A percentile compares a stretch with the other conserved stretches of the same genome.
phyloP scores from a whole-genome alignment of 2,113 vertebrate genomes.

The Panthera leo region DNA sequence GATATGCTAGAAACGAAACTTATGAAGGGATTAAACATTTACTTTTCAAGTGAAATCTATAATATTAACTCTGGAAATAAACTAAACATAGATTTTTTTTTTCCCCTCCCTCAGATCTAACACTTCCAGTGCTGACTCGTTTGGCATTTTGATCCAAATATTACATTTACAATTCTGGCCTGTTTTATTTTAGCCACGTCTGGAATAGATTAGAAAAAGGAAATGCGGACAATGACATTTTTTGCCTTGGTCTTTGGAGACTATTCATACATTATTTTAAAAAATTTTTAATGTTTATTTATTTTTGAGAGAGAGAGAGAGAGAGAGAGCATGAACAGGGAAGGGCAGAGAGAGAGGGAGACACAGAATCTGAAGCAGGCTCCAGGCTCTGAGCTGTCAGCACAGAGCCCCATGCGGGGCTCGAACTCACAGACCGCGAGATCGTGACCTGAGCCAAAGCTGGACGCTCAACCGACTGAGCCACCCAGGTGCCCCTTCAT shows the following conservation, averaged over 20 bases:
- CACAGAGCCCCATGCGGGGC: no score
- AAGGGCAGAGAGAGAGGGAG: no score
- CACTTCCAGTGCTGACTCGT: neutral
- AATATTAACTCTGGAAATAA: conserved; percentile 38
- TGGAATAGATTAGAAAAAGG: conserved; percentile 25
- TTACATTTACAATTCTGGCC: neutral
- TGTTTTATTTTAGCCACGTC: conserved; percentile 28
- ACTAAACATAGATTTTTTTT: neutral
- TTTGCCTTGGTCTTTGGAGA: conserved; percentile 43
- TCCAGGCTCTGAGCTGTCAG: no score
- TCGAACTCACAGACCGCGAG: no score
- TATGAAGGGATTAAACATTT: neutral
- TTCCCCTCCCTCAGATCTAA: neutral
- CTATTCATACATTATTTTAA: neutral
- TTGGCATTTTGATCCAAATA: conserved; percentile 21
- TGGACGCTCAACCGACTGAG: no score
- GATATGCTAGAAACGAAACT: neutral
- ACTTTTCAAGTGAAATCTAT: conserved; percentile 3
- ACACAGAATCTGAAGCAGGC: no score
- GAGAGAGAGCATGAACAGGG: no score
- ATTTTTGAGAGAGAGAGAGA: no score
- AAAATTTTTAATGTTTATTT: neutral
- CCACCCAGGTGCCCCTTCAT: neutral
- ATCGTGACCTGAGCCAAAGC: no score
- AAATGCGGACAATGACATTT: neutral